Base-by-base conservation (phyloP, 1,140 invertebrate genomes). In the Bombus picipes region DNA sequence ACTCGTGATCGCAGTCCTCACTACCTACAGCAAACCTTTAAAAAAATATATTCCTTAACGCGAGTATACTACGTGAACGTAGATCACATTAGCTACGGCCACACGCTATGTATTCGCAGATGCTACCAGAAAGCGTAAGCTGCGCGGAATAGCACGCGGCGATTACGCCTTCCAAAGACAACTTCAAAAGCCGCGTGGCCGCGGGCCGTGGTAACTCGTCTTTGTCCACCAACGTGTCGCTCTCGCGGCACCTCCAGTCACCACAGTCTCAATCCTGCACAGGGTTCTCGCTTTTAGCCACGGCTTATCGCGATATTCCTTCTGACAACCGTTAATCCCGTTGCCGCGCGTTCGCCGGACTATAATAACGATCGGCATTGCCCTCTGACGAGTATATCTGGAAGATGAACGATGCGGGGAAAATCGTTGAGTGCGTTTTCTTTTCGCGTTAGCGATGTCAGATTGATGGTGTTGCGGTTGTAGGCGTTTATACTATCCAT, bases 81-180 rank as follows among this genome's bases (percentile, higher is more conserved):
- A 53, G 47, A 93, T 93, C 89, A 92, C 87, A 93, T 93, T 93
- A 89, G 89, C 89, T 84, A 92, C 88, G 92, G 91, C 89, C 47
- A 53, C 47, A 53, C 47, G 47, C 47, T 53, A 92, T 89, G 88
- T 86, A 90, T 90, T 87, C 83, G 32, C 87, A 88, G 87, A 92
- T 91, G 87, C 88, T 90, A 92, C 89, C 89, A 89, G 87, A 88
- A 79, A 89, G 47, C 47, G 80, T 68, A 84, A 85, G 82, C 25
- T 41, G 79, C 65, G 71, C 72, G 74, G 81, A 66, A 53, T 53
- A 53, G 47, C 47, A 53, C 75, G 83, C 13, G 59, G 53, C 81
- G 83, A 90, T 90, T 89, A 85, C 81, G 47, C 66, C 47, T 76
- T 53, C 82, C 53, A 85, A 77, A 84, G 75, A 81, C 81, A 74